A percentile compares a stretch with the other conserved stretches of the same genome.
phyloP scores from a whole-genome alignment of 2,797 vertebrate genomes.

The Myripristis murdjan region DNA sequence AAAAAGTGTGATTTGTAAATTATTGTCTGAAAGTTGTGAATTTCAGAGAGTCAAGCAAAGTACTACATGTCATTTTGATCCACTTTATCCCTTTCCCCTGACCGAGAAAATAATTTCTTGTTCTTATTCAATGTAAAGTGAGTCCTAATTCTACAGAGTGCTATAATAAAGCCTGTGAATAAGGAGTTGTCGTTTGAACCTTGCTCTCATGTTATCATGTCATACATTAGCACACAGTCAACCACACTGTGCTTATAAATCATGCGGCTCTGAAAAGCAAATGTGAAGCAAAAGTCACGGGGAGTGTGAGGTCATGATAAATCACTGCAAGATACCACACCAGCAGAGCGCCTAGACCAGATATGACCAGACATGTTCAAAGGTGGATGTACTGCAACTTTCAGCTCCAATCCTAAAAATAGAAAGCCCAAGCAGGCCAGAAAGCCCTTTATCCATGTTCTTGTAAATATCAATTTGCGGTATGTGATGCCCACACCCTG shows the following conservation, averaged over 20 bases:
- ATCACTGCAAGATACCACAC: conserved; percentile 32
- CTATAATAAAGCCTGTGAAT: conserved; percentile 10
- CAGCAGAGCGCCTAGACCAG: conserved; percentile 45
- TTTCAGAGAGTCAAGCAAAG: no score
- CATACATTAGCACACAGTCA: conserved; percentile 7
- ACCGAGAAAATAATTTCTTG: neutral
- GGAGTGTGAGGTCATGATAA: conserved; percentile 41
- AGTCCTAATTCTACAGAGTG: neutral
- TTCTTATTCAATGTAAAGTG: neutral
- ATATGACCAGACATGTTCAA: conserved; percentile 52
- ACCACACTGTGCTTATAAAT: conserved; percentile 18
- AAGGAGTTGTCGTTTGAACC: neutral
- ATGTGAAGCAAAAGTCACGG: conserved; percentile 7
- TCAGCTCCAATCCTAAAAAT: conserved; percentile 67
- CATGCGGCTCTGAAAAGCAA: neutral
- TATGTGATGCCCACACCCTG: conserved; percentile 70
- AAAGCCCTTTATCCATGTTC: conserved; percentile 66
- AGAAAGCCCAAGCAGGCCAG: conserved; percentile 65
- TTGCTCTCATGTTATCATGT: neutral
- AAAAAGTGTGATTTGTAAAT: no score
- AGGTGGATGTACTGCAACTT: conserved; percentile 51
- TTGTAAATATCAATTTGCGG: conserved; percentile 83
- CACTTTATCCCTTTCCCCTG: no score
- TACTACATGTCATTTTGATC: no score
- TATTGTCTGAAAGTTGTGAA: no score